Evolutionary conservation across 2,113 vertebrate species (phyloP).

Genomic region (Nannospalax galili): DNA sequence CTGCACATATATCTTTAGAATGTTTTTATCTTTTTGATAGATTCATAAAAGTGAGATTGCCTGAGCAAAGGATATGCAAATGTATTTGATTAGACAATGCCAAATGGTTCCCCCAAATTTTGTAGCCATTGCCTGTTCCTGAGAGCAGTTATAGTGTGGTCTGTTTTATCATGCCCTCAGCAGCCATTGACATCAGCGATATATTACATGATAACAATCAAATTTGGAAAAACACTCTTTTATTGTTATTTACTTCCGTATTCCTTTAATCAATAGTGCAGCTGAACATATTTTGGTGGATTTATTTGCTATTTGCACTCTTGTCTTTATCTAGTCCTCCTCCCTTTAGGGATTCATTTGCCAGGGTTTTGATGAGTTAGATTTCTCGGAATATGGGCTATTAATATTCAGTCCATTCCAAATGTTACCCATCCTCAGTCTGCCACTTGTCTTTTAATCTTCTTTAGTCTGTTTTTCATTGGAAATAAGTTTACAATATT

Average conservation of each 20-base stretch:
- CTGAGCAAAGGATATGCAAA: slow-evolving; percentile 1
- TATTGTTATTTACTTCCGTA: background rate
- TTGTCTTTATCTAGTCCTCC: rapidly evolving
- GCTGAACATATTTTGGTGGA: background rate
- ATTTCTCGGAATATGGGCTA: background rate
- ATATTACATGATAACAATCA: background rate
- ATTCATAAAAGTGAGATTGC: background rate
- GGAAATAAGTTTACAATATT: background rate
- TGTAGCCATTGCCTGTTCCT: background rate
- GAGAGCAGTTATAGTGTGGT: background rate
- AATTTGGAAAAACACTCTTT: background rate
- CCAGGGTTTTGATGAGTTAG: background rate
- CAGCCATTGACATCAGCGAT: rapidly evolving
- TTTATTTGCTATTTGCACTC: background rate
- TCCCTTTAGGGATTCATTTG: background rate
- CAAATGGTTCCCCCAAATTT: background rate
- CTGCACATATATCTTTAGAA: background rate
- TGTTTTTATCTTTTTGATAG: slow-evolving; percentile 29
- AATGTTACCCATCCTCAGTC: background rate
- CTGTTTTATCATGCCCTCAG: background rate
- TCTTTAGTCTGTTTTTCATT: slow-evolving; percentile 11
- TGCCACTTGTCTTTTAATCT: background rate
- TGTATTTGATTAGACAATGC: background rate
- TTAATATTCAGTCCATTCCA: background rate
- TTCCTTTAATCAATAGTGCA: background rate